Evolutionary conservation across 2,113 vertebrate genomes (phyloP).

Genomic region (Planiliza haematocheilus): DNA sequence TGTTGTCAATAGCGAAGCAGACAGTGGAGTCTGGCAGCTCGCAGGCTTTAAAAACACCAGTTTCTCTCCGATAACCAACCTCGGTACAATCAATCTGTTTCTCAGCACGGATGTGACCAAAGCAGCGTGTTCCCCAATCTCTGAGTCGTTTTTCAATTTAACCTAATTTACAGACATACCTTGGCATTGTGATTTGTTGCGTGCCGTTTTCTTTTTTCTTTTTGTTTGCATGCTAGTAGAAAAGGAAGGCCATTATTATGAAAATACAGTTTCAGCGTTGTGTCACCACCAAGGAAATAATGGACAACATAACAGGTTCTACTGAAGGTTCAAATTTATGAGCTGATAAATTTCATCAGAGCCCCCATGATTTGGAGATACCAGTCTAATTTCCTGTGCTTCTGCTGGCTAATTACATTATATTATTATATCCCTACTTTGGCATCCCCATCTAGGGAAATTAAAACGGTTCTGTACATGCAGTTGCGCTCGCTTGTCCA

Average conservation of each 20-base stretch:
- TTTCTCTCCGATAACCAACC: conserved; percentile 23
- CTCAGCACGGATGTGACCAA: conserved; percentile 11
- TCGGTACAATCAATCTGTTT: conserved; percentile 23
- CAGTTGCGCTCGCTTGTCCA: conserved; percentile 51
- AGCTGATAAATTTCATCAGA: conserved; percentile 47
- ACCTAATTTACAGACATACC: conserved; percentile 8
- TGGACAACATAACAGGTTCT: conserved; percentile 21
- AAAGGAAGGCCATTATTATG: not conserved
- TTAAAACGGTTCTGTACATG: conserved; percentile 64
- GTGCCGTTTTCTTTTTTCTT: not conserved
- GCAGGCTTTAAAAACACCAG: conserved; percentile 19
- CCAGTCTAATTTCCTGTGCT: conserved; percentile 54
- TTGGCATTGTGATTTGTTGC: conserved; percentile 11
- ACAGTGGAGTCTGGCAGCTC: conserved; percentile 23
- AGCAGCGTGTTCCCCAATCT: not conserved
- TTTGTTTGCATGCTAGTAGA: not conserved
- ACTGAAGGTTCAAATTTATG: conserved; percentile 48
- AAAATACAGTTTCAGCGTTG: not conserved
- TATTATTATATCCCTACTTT: conserved; percentile 57
- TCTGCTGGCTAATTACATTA: conserved; percentile 58
- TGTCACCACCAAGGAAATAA: not conserved
- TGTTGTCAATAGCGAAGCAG: conserved; percentile 50
- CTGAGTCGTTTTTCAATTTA: conserved; percentile 3
- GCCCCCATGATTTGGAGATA: conserved; percentile 58
- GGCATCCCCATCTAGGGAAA: conserved; percentile 57